Evolutionary conservation across 2,888 invertebrate species (phyloP), one percentile per base, ranked within the genome.

Genomic region (Fabriciana adippe): DNA sequence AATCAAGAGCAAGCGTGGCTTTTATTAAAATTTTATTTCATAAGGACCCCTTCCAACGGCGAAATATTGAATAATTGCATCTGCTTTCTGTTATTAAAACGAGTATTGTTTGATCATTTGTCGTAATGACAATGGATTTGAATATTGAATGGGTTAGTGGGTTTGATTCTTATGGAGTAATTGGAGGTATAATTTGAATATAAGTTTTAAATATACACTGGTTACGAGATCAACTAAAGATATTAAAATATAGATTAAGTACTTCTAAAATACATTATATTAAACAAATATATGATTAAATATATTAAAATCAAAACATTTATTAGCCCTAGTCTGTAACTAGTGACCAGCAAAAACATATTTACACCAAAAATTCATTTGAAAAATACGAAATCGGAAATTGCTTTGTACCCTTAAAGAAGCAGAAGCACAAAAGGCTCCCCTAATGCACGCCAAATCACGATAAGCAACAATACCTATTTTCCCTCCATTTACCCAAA

Each of bases 401-500:
- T 16, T 18, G 56, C 15, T 56, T 45, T 16, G 55, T 45, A 11
- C 35, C 18, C 21, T 45, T 51, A 51, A n/a, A 51, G 51, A 45
- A 56, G 21, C 1, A 47, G 51, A 26, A 41, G 26, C 31, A 55
- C 35, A 60, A 55, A 59, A 55, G 21, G 13, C 48, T 41, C 56
- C 21, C 53, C 53, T 31, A 48, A 26, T 18, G 48, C 48, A 26
- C 59, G 47, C 59, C 59, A 59, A 59, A 48, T 59, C 59, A 55
- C 79, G 87, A 87, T 88, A 88, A 81, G 81, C 76, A 81, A 83
- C 84, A 80, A 76, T 76, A 81, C 81, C 86, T 84, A 88, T 89
- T 89, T 90, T 89, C 89, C 86, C 84, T 82, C 75, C 85, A 85
- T 85, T 87, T 82, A 83, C 82, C 81, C 83, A 75, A 69, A 79